Conservation (phyloP, 2,113 vertebrate genomes). For the Platysteira castanea region DNA sequence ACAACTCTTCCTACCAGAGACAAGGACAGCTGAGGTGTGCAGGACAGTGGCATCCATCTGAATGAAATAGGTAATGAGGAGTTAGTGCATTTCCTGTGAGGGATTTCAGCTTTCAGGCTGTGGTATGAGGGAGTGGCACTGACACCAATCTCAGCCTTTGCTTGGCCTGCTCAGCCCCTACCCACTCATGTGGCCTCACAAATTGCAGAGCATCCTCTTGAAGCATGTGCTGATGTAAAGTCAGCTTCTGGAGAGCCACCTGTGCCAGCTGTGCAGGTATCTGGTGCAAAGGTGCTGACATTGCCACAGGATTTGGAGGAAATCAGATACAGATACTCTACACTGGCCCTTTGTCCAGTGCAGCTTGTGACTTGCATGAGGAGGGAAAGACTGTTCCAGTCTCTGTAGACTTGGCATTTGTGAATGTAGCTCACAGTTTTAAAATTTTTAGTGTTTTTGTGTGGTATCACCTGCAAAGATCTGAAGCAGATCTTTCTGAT, state of each 20-base stretch:
- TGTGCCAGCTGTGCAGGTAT: neutral
- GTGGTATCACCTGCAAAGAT: neutral
- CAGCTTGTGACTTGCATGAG: fast-evolving
- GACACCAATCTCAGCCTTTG: neutral
- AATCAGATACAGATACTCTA: neutral
- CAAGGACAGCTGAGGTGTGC: neutral
- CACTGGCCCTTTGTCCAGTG: neutral
- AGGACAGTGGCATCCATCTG: neutral
- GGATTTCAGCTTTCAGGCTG: neutral
- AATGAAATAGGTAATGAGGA: neutral
- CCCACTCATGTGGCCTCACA: neutral
- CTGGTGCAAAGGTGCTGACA: neutral
- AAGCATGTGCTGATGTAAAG: neutral
- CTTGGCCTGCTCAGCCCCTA: neutral
- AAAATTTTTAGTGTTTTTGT: neutral
- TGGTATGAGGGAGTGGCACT: fast-evolving
- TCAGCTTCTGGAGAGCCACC: neutral
- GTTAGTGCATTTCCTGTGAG: neutral
- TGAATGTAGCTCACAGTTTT: neutral
- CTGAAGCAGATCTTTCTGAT: neutral
- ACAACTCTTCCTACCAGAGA: neutral
- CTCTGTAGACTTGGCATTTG: neutral
- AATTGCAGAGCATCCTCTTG: neutral
- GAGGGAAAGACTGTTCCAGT: neutral
- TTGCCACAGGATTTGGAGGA: neutral